Evolutionary conservation across 2,797 vertebrate genomes (phyloP).

Genomic region (Pseudochirops corinnae): DNA sequence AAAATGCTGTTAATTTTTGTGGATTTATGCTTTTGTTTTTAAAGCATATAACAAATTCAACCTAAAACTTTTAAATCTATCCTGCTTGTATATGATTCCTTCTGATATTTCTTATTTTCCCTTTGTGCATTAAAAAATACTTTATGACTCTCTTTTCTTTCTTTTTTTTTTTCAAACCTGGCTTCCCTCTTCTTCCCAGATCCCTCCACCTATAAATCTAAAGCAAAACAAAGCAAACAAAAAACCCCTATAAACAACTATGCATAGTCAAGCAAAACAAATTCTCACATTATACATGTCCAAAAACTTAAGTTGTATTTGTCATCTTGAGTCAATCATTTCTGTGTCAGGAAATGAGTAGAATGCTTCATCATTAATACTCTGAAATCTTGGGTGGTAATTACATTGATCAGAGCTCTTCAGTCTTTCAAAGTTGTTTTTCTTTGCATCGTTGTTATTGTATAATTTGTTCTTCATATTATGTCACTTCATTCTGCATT

Average conservation of each 20-base stretch:
- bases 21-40: too few relatives aligned
- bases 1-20: too few relatives aligned
- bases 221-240: background rate
- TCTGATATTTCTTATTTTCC: too few relatives aligned
- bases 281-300: background rate
- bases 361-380: background rate
- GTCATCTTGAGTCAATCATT: background rate
- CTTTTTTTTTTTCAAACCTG: background rate
- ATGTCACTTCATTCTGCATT: background rate
- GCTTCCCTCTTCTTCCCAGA: background rate
- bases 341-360: background rate
- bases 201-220: background rate
- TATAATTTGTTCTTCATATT: background rate
- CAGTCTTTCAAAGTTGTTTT: background rate
- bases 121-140: too few relatives aligned
- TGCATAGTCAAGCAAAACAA: background rate
- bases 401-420: background rate
- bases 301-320: background rate
- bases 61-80: too few relatives aligned
- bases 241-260: background rate
- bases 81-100: too few relatives aligned
- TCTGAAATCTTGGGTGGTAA: background rate
- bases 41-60: too few relatives aligned
- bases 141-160: background rate
- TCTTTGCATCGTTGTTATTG: background rate